Conservation (phyloP, 2,888 invertebrate genomes). For the Xestia c-nigrum region DNA sequence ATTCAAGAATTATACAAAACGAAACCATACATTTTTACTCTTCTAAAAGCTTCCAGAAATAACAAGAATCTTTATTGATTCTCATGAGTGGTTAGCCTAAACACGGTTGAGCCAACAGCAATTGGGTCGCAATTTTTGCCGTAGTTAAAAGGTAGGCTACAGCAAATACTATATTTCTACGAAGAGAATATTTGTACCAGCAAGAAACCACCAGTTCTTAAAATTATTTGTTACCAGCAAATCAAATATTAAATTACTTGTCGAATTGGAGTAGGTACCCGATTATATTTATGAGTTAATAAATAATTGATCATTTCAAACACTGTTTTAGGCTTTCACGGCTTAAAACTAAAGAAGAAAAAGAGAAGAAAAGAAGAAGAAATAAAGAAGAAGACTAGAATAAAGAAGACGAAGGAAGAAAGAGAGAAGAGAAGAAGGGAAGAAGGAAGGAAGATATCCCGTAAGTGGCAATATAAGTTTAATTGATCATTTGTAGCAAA, state of each 20-base stretch:
- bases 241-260: not conserved
- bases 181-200: not conserved
- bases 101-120: not conserved
- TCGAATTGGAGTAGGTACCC: not conserved
- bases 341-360: too few species aligned
- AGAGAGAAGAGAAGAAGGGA: too few species aligned
- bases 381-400: too few species aligned
- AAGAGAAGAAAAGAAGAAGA: too few species aligned
- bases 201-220: too few species aligned
- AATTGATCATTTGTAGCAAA: not conserved
- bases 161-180: not conserved
- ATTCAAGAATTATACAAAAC: not conserved
- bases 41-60: not conserved
- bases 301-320: too few species aligned
- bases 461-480: too few species aligned
- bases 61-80: conserved; percentile 38
- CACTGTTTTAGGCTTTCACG: too few species aligned
- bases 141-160: not conserved
- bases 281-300: too few species aligned
- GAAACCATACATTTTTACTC: not conserved
- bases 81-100: conserved; percentile 21
- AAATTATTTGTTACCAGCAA: not conserved
- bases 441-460: too few species aligned
- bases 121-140: not conserved
- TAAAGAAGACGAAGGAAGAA: too few species aligned